Base-by-base conservation (phyloP, 2,888 invertebrate species). In the Abrostola tripartita region DNA sequence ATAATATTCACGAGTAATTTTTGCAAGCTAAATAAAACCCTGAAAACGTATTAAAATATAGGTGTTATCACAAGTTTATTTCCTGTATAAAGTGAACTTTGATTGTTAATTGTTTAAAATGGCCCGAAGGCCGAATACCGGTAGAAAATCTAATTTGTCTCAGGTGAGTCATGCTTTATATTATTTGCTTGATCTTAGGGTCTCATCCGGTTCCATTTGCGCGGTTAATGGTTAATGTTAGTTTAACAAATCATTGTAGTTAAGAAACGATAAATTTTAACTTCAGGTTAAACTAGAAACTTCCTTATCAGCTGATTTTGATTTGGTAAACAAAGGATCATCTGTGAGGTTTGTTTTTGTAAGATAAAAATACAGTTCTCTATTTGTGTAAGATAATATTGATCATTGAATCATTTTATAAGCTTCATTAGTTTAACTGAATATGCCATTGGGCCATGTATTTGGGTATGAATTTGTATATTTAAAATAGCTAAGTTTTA, bases 111-210 rank as follows among this genome's bases (percentile, higher is more conserved):
- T 74, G 60, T 69, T 57, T 37, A 83, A 82, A 78, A 94, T 94
- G 94, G 86, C 79, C 71, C 89, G 87, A 70, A 92, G 88, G 69
- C 90, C 89, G 44, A 87, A 75, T 79, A 85, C 91, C 70, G 88
- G 89, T 74, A 92, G 90, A 81, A 92, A 85, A 83, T 75, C 82
- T 44, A 92, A 91, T 81, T 89, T 94, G 81, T 91, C 94, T n/a
- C 94, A 94, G 88, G 94, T 94, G 94, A 94, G 94, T 94, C 92
- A 94, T 89, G 84, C 67, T 73, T 63, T 52, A 76, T 69, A 81
- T 83, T 81, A 85, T 88, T 88, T 88, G 85, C 81, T 84, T 79
- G 81, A 71, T 79, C 79, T 83, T 77, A 76, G 61, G 67, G 69
- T 81, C 74, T 82, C 68, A 67, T 72, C 66, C 63, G 76, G 68